A percentile compares a stretch with the other conserved stretches of the same genome.
Evolutionary conservation across 2,888 invertebrate genomes (phyloP).

Genomic region (Tinea pellionella): DNA sequence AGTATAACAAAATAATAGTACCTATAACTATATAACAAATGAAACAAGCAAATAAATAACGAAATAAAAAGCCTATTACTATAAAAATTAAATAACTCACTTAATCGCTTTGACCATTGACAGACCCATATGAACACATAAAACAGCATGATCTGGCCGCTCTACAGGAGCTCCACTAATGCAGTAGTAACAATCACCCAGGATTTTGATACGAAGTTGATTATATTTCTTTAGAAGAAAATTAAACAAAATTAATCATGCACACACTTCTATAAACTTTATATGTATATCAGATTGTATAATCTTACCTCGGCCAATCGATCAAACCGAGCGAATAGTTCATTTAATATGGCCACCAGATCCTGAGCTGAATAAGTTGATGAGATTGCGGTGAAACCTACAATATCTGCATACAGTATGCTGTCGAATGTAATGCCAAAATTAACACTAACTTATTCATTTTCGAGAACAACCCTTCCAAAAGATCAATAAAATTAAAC

Average conservation of each 20-base stretch:
- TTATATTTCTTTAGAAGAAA: conserved; percentile 83
- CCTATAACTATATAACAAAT: no score
- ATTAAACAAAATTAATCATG: conserved; percentile 14
- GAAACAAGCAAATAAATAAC: no score
- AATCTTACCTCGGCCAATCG: conserved; percentile 79
- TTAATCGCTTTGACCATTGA: conserved; percentile 98
- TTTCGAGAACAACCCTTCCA: neutral
- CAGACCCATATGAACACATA: conserved; percentile 95
- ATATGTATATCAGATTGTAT: neutral
- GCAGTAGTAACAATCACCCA: conserved; percentile 98
- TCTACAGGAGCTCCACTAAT: conserved; percentile 95
- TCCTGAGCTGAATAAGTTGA: conserved; percentile 96
- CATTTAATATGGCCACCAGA: conserved; percentile 94
- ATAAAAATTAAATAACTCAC: conserved; percentile 64
- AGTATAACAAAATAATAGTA: no score
- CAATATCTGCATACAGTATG: conserved; percentile 97
- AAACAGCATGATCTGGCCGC: conserved; percentile 89
- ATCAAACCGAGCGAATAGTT: conserved; percentile 95
- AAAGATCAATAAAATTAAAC: neutral
- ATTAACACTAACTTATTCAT: neutral
- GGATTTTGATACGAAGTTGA: conserved; percentile 93
- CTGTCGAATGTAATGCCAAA: conserved; percentile 57
- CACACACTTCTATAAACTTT: neutral
- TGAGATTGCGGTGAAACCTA: conserved; percentile 96
- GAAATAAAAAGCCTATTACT: no score